Percentiles rank a stretch among this genome's conserved stretches.
Conservation (phyloP, 2,797 vertebrate species). For the Prunella strophiata region DNA sequence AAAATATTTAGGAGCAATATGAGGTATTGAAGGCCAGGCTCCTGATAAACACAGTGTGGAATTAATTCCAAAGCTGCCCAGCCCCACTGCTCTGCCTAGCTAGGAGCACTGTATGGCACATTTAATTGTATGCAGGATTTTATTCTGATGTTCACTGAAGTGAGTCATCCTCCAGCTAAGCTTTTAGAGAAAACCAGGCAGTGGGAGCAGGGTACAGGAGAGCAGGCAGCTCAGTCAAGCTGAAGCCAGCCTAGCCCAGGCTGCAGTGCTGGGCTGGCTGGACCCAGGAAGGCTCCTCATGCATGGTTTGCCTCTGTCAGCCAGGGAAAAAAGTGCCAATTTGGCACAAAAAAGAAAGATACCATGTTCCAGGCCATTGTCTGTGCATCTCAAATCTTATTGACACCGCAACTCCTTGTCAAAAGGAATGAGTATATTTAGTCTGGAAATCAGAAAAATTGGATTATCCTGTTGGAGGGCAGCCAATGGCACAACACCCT, state of each 20-base stretch:
- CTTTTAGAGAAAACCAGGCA: conserved; percentile 10
- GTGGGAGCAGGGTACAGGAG: not conserved
- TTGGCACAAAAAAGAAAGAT: not conserved
- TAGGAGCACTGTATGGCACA: not conserved
- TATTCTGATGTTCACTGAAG: conserved; percentile 55
- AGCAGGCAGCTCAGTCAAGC: not conserved
- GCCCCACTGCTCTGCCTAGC: not conserved
- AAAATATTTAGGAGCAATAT: conserved; percentile 36
- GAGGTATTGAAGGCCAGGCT: conserved; percentile 12
- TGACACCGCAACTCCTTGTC: not conserved
- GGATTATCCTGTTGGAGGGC: not conserved
- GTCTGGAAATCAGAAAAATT: conserved; percentile 1
- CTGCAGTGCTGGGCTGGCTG: not conserved
- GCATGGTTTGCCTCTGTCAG: not conserved
- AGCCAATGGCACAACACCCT: not conserved
- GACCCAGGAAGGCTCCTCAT: not conserved
- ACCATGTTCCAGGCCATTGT: not conserved
- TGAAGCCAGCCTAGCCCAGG: not conserved
- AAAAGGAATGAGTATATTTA: not conserved
- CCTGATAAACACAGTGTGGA: conserved; percentile 33
- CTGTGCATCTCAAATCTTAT: conserved; percentile 1
- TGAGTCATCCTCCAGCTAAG: conserved; percentile 56
- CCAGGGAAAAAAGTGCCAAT: not conserved
- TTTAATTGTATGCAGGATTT: conserved; percentile 60
- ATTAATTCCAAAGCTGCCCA: conserved; percentile 41